Percentiles rank a stretch among this genome's conserved stretches.
Evolutionary conservation across 2,113 vertebrate genomes (phyloP).

Genomic region (Corythaeola cristata): DNA sequence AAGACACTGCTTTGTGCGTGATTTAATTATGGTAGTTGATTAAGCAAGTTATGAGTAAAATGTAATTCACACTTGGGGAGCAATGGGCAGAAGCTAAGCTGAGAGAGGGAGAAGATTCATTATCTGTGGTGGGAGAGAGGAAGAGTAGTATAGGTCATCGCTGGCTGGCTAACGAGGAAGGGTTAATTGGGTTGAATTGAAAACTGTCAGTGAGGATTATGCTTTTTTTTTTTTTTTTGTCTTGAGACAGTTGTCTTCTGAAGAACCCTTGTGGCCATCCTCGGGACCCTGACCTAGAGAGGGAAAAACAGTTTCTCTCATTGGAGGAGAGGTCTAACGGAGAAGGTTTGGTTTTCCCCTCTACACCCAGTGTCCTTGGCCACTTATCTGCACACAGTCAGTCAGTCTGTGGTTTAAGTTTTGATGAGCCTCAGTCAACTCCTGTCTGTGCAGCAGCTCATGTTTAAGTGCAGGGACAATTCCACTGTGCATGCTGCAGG

Average conservation of each 20-base stretch:
- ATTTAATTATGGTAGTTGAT: not conserved
- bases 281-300: not conserved
- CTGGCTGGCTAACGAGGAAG: not conserved
- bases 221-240: not conserved
- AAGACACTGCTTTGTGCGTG: not conserved
- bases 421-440: not conserved
- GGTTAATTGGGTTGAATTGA: conserved; percentile 3
- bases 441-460: not conserved
- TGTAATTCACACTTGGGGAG: not conserved
- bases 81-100: not conserved
- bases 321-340: not conserved
- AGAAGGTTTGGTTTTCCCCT: not conserved
- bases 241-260: not conserved
- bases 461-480: not conserved
- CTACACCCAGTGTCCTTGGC: fast-evolving
- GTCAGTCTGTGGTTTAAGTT: not conserved
- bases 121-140: not conserved
- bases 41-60: not conserved
- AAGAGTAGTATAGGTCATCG: not conserved
- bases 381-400: not conserved
- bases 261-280: not conserved
- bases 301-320: not conserved
- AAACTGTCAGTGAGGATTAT: not conserved
- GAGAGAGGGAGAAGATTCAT: not conserved
- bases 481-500: not conserved